Conservation (phyloP, 64 coral and sea anemone species). For the Anthopleura sola region DNA sequence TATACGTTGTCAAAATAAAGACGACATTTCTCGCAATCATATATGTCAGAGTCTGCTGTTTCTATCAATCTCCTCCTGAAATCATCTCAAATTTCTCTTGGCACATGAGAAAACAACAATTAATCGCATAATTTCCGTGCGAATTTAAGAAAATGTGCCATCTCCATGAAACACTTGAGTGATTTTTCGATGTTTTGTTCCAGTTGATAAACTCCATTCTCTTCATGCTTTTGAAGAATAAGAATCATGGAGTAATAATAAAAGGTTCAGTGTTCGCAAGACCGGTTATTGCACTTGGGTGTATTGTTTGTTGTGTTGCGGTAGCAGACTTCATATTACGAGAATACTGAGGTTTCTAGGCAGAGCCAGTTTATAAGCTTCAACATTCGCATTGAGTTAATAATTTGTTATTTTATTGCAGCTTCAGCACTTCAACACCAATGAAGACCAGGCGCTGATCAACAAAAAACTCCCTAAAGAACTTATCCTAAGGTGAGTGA, state of each 20-base stretch:
- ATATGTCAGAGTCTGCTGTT: neutral
- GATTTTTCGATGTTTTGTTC: neutral
- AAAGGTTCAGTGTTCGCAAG: neutral
- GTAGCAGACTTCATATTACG: neutral
- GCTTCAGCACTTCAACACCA: conserved; percentile 67
- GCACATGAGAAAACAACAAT: neutral
- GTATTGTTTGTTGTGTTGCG: neutral
- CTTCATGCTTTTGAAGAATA: neutral
- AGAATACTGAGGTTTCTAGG: too few relatives aligned
- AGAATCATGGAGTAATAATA: neutral
- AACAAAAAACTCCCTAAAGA: conserved; percentile 72
- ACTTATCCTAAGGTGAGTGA: conserved; percentile 53
- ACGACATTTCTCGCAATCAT: neutral
- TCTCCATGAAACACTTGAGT: neutral
- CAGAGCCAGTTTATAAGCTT: neutral
- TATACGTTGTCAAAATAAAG: neutral
- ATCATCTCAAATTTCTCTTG: conserved; percentile 1
- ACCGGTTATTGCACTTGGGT: neutral
- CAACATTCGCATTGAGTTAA: neutral
- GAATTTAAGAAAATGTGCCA: neutral
- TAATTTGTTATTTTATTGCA: conserved; percentile 21
- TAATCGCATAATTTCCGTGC: neutral
- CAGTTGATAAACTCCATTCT: neutral
- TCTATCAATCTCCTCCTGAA: neutral
- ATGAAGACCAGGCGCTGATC: conserved; percentile 62